Evolutionary conservation across 2,797 vertebrate genomes (phyloP).

Genomic region (Myripristis murdjan): DNA sequence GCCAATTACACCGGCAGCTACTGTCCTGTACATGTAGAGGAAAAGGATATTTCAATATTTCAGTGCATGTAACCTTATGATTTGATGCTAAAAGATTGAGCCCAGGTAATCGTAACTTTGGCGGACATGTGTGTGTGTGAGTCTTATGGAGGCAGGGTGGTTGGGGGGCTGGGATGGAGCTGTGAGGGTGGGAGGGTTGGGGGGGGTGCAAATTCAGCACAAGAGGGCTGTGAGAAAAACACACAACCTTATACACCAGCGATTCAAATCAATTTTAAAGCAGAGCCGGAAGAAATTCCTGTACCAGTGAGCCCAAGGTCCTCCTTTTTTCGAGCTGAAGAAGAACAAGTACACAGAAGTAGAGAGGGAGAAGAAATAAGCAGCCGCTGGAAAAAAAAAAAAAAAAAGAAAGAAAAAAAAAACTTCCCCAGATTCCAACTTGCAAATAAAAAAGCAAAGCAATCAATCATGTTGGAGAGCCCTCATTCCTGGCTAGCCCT

Average conservation of each 20-base stretch:
- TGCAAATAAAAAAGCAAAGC: slow-evolving; percentile 92
- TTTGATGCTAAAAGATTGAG: neutral
- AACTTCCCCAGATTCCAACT: slow-evolving; percentile 86
- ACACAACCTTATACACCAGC: slow-evolving; percentile 89
- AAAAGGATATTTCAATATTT: slow-evolving; percentile 1
- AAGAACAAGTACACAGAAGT: slow-evolving; percentile 72
- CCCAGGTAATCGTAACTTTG: slow-evolving; percentile 17
- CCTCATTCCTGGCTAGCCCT: slow-evolving; percentile 85
- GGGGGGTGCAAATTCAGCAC: slow-evolving; percentile 41
- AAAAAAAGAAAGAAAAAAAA: slow-evolving; percentile 67
- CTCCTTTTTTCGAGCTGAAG: slow-evolving; percentile 60
- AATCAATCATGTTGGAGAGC: slow-evolving; percentile 92
- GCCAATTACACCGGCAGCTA: neutral
- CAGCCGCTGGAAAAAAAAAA: slow-evolving; percentile 39
- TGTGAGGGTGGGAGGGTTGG: neutral
- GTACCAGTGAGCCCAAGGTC: slow-evolving; percentile 83
- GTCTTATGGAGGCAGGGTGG: slow-evolving; percentile 6
- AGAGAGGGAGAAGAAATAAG: slow-evolving; percentile 38
- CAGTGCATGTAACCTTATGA: neutral
- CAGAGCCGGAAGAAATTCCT: slow-evolving; percentile 88
- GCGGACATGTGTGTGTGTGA: slow-evolving; percentile 3
- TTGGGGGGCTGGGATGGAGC: neutral
- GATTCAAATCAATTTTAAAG: slow-evolving; percentile 91
- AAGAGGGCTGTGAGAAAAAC: slow-evolving; percentile 89
- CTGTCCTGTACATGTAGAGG: neutral